A percentile compares a stretch with the other conserved stretches of the same genome.
Evolutionary conservation across 2,888 invertebrate genomes (phyloP).

Genomic region (Antheraea yamamai): DNA sequence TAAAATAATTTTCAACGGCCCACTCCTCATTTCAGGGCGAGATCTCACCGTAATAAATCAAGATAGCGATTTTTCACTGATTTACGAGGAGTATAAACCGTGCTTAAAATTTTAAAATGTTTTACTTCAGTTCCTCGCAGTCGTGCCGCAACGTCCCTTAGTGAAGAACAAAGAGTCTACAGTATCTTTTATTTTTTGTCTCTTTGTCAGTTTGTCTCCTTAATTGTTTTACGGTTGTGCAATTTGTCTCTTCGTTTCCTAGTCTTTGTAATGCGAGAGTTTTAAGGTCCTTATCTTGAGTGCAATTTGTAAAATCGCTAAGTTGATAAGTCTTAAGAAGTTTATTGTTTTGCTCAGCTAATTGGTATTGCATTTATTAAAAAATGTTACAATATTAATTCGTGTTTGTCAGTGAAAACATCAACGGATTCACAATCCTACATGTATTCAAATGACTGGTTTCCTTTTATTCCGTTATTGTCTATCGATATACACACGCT

Average conservation of each 20-base stretch:
- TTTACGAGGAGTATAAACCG: conserved; percentile 45
- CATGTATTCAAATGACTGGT: too few species aligned
- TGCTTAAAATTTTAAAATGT: conserved; percentile 32
- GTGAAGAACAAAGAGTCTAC: conserved; percentile 17
- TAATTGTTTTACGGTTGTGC: conserved; percentile 24
- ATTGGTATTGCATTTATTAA: neutral
- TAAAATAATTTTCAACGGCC: conserved; percentile 20
- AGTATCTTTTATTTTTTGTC: conserved; percentile 19
- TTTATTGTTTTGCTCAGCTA: neutral
- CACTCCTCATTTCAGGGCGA: neutral
- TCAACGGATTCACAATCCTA: too few species aligned
- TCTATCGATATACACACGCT: too few species aligned
- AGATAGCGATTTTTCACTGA: conserved; percentile 47
- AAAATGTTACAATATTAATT: neutral
- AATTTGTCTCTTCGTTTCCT: conserved; percentile 20
- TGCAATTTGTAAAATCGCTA: conserved; percentile 11
- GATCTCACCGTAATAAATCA: conserved; percentile 46
- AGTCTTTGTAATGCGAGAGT: conserved; percentile 21
- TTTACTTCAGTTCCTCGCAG: conserved; percentile 18
- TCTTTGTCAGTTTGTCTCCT: conserved; percentile 23
- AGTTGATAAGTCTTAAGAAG: neutral
- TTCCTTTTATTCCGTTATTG: too few species aligned
- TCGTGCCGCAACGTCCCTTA: neutral
- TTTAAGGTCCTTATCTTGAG: conserved; percentile 11
- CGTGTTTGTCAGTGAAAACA: neutral